phyloP scores from a whole-genome alignment of 2,113 vertebrate species.

The Psittacara wagleri region DNA sequence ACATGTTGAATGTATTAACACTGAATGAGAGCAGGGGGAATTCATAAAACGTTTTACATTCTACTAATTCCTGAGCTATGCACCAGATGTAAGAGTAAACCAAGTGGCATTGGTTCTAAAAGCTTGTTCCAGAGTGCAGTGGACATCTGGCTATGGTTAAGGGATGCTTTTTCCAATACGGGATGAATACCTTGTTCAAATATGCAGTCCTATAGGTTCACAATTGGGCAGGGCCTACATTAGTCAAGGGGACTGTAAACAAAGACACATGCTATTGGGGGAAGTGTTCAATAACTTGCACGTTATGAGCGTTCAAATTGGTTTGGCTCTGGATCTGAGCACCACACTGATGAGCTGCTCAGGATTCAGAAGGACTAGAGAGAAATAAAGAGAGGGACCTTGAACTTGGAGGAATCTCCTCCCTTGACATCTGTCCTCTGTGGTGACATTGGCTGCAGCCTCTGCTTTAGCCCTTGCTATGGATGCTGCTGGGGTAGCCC shows the following conservation, averaged over 20 bases:
- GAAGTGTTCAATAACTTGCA: constrained; percentile 30
- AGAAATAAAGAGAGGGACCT: background rate
- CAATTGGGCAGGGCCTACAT: background rate
- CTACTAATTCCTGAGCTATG: constrained; percentile 59
- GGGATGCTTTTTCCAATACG: constrained; percentile 1
- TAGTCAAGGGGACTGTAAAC: constrained; percentile 18
- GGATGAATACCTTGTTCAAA: constrained; percentile 50
- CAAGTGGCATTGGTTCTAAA: constrained; percentile 48
- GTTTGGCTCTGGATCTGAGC: background rate
- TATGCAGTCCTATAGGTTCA: constrained; percentile 27
- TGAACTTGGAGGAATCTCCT: accelerated
- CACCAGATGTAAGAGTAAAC: constrained; percentile 59
- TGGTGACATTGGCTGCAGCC: background rate
- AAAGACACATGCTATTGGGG: background rate
- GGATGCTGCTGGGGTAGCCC: background rate
- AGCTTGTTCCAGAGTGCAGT: constrained; percentile 9
- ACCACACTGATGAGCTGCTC: background rate
- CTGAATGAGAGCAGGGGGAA: constrained; percentile 36
- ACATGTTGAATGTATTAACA: constrained; percentile 61
- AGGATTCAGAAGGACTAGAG: constrained; percentile 2
- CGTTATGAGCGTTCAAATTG: background rate
- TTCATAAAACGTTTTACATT: constrained; percentile 54
- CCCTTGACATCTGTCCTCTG: background rate
- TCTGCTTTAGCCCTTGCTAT: background rate
- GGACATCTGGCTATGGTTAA: constrained; percentile 71